Evolutionary conservation across 2,888 invertebrate genomes (phyloP), one percentile per base, ranked within the genome.

Genomic region (Sisyra terminalis): DNA sequence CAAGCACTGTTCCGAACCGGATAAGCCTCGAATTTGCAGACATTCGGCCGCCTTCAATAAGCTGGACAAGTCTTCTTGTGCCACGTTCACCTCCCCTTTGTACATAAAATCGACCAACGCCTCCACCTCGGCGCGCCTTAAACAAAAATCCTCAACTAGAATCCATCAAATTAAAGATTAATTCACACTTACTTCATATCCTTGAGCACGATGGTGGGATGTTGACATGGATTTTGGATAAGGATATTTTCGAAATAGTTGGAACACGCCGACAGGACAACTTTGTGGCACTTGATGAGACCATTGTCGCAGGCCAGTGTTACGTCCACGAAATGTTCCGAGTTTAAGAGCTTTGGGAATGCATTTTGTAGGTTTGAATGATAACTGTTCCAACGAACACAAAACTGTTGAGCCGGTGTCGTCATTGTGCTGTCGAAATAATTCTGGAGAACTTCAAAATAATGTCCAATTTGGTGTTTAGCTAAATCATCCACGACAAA

Each of bases 101-200:
- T 88, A 88, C 87, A 88, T 88, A 57, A 87, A 88, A 61, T 86
- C 86, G 29, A 88, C 85, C 35, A 88, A 63, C 0, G 85, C 85
- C 53, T 87, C 84, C 62, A 88, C 80, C 54, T 87, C 86, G 65
- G 82, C 82, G 56, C 85, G 77, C 55, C 73, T 73, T 55, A 0
- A 48, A 44, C 14, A 14, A 15, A 3, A 24, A 11, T 11, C 13
- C 13, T 11, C 10, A n/a, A 15, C 10, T 9, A 30, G 13, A 16
- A 16, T 18, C 14, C 35, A 34, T 9, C 17, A 10, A 18, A 10
- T 29, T 17, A 41, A n/a, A 32, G 24, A n/a, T 18, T 18, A 8
- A 32, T 37, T 17, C 9, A 42, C n/a, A n/a, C 60, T 59, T 49
- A 73, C 73, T 75, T 78, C 69, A 87, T 81, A 54, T 87, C 87